These are phyloP conservation scores for Neuroscelio doddi DNA, from an alignment of 2,888 invertebrate genomes.

Conservation along the genomic window DNA sequence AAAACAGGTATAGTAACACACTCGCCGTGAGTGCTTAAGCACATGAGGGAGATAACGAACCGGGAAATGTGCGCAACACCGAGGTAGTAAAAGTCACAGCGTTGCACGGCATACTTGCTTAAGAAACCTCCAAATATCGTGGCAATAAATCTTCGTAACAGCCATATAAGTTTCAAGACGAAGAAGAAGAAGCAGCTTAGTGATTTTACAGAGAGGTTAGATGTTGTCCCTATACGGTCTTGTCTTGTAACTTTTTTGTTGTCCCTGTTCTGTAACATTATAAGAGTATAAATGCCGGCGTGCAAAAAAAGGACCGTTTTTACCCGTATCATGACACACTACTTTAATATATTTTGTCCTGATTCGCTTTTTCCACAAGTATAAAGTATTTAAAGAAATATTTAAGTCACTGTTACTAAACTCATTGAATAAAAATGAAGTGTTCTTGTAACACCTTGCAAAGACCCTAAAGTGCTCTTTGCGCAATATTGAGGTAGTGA, in stretches of 20 bases:
- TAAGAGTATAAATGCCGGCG: slow-evolving; percentile 30
- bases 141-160: slow-evolving; percentile 31
- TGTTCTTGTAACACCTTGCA: slow-evolving; percentile 18
- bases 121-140: slow-evolving; percentile 18
- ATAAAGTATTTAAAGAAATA: slow-evolving; percentile 30
- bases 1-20: neutral
- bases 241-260: slow-evolving; percentile 29
- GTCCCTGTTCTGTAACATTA: slow-evolving; percentile 27
- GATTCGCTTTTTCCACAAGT: slow-evolving; percentile 32
- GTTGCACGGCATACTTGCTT: slow-evolving; percentile 6
- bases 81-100: slow-evolving; percentile 4
- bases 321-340: slow-evolving; percentile 35
- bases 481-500: too few species aligned
- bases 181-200: neutral
- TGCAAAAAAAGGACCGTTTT: slow-evolving; percentile 37
- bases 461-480: too few species aligned
- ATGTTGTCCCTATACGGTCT: slow-evolving; percentile 8
- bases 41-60: slow-evolving; percentile 23
- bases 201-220: slow-evolving; percentile 1
- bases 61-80: slow-evolving; percentile 22
- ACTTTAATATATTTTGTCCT: slow-evolving; percentile 42
- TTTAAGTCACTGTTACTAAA: slow-evolving; percentile 21
- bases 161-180: slow-evolving; percentile 17
- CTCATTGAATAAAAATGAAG: slow-evolving; percentile 32
- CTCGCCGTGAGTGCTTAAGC: slow-evolving; percentile 1